These are phyloP conservation scores for Rallus limicola DNA, from an alignment of 2,113 vertebrate genomes.

Conservation along the genomic window DNA sequence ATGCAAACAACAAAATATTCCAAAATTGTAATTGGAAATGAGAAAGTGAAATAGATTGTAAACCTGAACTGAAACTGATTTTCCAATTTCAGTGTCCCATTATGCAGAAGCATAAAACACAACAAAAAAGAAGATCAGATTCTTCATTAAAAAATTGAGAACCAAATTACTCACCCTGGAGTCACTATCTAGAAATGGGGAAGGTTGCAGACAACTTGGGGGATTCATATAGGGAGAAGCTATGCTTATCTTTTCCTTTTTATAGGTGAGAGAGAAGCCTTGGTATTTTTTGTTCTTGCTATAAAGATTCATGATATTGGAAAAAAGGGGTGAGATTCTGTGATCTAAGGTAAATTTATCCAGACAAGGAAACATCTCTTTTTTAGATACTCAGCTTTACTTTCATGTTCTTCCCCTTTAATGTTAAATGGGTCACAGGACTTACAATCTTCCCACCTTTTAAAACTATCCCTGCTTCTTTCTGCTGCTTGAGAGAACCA, in stretches of 20 bases:
- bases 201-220: background rate
- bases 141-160: conserved; percentile 33
- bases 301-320: background rate
- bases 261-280: background rate
- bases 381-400: background rate
- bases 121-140: background rate
- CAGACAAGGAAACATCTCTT: background rate
- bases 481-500: background rate
- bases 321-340: background rate
- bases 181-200: background rate
- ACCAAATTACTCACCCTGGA: background rate
- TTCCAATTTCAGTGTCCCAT: conserved; percentile 35
- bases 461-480: background rate
- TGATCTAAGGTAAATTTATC: background rate
- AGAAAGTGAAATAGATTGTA: conserved; percentile 44
- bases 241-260: background rate
- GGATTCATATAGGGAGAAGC: background rate
- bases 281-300: background rate
- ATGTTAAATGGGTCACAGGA: background rate
- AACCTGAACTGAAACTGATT: conserved; percentile 27
- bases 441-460: background rate
- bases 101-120: conserved; percentile 13
- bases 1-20: conserved; percentile 33
- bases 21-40: conserved; percentile 24
- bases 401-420: conserved; percentile 18